phyloP scores from a whole-genome alignment of 2,888 invertebrate genomes.

The Orchesellides sinensis region DNA sequence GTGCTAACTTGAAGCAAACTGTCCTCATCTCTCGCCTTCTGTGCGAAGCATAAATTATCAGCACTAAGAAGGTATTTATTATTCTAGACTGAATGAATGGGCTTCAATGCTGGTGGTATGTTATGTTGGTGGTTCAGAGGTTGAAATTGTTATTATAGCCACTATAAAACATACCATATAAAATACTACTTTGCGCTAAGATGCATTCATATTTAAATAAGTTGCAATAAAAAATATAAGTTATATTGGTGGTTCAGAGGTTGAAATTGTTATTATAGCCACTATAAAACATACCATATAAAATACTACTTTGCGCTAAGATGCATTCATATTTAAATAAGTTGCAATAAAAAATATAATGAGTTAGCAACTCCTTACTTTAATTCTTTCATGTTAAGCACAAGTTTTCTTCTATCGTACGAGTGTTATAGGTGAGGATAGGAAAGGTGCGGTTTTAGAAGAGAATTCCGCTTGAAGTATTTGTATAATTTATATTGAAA shows the following conservation, averaged over 20 bases:
- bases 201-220: no score
- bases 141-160: background rate
- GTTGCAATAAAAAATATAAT: constrained; percentile 25
- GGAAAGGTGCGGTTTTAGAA: constrained; percentile 29
- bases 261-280: background rate
- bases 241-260: background rate
- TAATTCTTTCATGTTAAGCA: no score
- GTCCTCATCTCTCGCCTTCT: constrained; percentile 46
- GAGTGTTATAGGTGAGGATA: background rate
- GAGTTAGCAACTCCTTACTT: constrained; percentile 25
- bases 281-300: no score
- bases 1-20: constrained; percentile 26
- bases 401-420: background rate
- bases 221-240: background rate
- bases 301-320: constrained; percentile 1
- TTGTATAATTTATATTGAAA: constrained; percentile 39
- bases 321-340: constrained; percentile 56
- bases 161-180: no score
- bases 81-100: background rate
- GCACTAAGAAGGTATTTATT: constrained; percentile 23
- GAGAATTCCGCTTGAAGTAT: constrained; percentile 6
- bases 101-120: background rate
- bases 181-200: background rate
- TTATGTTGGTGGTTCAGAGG: background rate
- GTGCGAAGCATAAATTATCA: constrained; percentile 54